Evolutionary conservation across 2,888 invertebrate genomes (phyloP).

Genomic region (Oligia fasciuncula): DNA sequence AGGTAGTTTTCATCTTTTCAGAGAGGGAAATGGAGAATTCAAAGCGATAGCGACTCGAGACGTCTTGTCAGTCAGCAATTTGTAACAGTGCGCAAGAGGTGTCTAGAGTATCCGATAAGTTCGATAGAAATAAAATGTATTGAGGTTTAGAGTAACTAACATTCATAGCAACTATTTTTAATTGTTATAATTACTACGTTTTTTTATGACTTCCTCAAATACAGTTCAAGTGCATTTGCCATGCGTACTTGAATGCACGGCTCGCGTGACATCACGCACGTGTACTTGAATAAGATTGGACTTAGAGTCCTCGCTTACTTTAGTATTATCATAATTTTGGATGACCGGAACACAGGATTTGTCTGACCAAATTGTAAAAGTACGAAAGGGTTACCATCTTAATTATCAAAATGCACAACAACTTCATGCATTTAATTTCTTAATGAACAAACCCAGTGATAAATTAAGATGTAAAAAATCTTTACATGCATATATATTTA

Average conservation of each 20-base stretch:
- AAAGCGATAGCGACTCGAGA: slow-evolving; percentile 18
- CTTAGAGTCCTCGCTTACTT: not conserved
- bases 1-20: not conserved
- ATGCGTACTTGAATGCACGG: not conserved
- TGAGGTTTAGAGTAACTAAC: not conserved
- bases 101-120: not conserved
- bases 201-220: not conserved
- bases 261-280: not conserved
- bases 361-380: not conserved
- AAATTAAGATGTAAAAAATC: not conserved
- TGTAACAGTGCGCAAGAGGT: slow-evolving; percentile 19
- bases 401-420: not conserved
- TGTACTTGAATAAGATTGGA: not conserved
- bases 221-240: not conserved
- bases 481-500: not conserved
- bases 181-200: not conserved
- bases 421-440: no score
- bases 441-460: not conserved
- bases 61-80: slow-evolving; percentile 32
- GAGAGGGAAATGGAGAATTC: slow-evolving; percentile 2
- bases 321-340: not conserved
- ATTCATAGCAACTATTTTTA: not conserved
- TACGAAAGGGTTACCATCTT: not conserved
- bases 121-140: not conserved
- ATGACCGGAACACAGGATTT: not conserved